These are phyloP conservation scores for Macroteleia sp. DNA, from an alignment of 2,888 invertebrate genomes.

Conservation along the genomic window DNA sequence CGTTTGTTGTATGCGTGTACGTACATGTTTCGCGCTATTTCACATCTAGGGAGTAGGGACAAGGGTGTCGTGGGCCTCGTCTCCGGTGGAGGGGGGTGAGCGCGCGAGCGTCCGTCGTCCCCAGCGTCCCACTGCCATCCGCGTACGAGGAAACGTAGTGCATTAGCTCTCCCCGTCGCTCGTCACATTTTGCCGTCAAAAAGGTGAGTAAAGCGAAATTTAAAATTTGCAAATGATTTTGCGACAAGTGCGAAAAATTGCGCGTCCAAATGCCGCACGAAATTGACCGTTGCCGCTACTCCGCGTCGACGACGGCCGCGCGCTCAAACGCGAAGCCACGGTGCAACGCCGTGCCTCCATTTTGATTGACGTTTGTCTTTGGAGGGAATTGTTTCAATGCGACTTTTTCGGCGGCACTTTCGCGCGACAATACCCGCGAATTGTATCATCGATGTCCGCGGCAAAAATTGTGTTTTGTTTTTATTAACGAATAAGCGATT, in stretches of 20 bases:
- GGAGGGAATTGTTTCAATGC: constrained; percentile 68
- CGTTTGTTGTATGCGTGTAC: constrained; percentile 28
- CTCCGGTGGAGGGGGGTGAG: constrained; percentile 26
- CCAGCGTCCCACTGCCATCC: constrained; percentile 65
- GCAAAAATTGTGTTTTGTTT: too few species aligned
- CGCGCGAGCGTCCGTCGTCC: constrained; percentile 54
- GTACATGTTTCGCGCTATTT: constrained; percentile 54
- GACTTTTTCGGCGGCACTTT: constrained; percentile 2
- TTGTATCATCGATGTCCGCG: too few species aligned
- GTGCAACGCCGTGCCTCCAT: constrained; percentile 71
- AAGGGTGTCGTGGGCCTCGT: constrained; percentile 48
- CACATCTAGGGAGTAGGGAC: constrained; percentile 56
- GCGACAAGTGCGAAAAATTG: too few species aligned
- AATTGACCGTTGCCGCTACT: too few species aligned
- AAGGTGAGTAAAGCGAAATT: constrained; percentile 51
- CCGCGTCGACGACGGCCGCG: constrained; percentile 8
- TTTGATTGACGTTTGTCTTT: constrained; percentile 74
- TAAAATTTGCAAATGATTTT: too few species aligned
- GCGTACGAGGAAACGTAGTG: constrained; percentile 65
- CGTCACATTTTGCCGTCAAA: constrained; percentile 34
- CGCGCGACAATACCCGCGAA: not conserved
- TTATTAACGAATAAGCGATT: too few species aligned
- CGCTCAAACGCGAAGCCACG: constrained; percentile 16
- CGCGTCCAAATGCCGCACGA: too few species aligned
- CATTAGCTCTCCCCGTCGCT: constrained; percentile 49